Evolutionary conservation across 2,888 invertebrate species (phyloP).

Genomic region (Colostygia pectinataria): DNA sequence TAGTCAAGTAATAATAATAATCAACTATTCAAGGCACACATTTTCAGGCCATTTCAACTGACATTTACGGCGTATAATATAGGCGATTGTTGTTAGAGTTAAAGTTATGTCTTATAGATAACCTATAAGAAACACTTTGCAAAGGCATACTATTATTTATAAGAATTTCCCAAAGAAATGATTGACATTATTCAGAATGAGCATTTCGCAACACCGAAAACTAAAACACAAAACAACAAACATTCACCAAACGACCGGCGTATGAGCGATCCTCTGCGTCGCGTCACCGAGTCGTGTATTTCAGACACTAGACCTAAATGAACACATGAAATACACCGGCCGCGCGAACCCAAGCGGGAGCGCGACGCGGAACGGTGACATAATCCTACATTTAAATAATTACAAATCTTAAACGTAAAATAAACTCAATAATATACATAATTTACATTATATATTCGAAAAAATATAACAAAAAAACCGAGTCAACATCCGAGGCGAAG

Average conservation of each 20-base stretch:
- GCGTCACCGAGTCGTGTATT: constrained; percentile 66
- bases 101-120: constrained; percentile 2
- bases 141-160: constrained; percentile 36
- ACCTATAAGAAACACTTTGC: constrained; percentile 16
- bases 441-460: constrained; percentile 82
- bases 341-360: constrained; percentile 51
- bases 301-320: constrained; percentile 80
- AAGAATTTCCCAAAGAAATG: constrained; percentile 72
- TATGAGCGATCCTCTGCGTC: constrained; percentile 62
- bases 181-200: constrained; percentile 81
- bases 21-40: constrained; percentile 17
- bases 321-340: constrained; percentile 80
- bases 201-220: constrained; percentile 68
- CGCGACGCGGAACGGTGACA: constrained; percentile 59
- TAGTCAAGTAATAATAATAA: constrained; percentile 12
- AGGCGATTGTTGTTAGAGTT: constrained; percentile 8
- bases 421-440: constrained; percentile 82
- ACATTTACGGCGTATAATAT: background rate
- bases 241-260: constrained; percentile 70
- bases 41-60: constrained; percentile 24
- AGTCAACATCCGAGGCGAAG: constrained; percentile 46
- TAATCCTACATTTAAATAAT: constrained; percentile 74
- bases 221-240: constrained; percentile 78
- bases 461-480: constrained; percentile 62
- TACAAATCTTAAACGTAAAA: constrained; percentile 78